Evolutionary conservation across 2,113 vertebrate genomes (phyloP), one percentile per base, ranked within the genome.

Genomic region (Myanophis thanlyinensis): DNA sequence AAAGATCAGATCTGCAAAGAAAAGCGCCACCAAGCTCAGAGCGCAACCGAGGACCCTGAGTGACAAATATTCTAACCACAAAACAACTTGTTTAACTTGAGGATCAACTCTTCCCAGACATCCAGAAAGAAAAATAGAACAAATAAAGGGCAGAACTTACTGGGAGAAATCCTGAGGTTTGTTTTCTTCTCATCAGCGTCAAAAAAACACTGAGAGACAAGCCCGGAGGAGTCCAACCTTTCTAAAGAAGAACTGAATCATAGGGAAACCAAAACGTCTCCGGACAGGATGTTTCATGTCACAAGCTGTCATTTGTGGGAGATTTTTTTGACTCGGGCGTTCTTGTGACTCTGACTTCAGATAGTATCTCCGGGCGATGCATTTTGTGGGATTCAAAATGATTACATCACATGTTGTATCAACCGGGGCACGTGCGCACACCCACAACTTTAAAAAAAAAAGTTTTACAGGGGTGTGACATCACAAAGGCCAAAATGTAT

Each of bases 311-410:
- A 25, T 46, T 85, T 35, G 30, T 0, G 48, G 7, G 1, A 56
- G 20, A 35, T 85, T 5, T 59, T 27, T 30, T n/a, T 67, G 53
- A 85, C 87, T 53, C 52, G 2, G 47, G 22, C 7, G 22, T 89
- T 89, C 88, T 59, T 51, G 59, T 80, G 89, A 95, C 87, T 40
- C 0, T 35, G 44, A 20, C 86, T 87, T 1, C 49, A 56, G 6
- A 0, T 3, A 10, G 92, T 47, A 92, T 73, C 95, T 94, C 59
- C 52, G n/a, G 53, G 91, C 95, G 40, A 25, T 49, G 25, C 2
- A 85, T 91, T 93, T 93, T 93, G 86, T 93, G 92, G 94, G 93
- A 92, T 48, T 62, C 93, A 80, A 90, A 91, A 92, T 93, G 91
- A 95, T 95, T 93, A 89, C 93, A 89, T 89, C 95, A 94, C 20